Percentiles rank a stretch among this genome's conserved stretches.
phyloP scores from a whole-genome alignment of 2,797 vertebrate genomes.

The Sebastolobus altivelis region DNA sequence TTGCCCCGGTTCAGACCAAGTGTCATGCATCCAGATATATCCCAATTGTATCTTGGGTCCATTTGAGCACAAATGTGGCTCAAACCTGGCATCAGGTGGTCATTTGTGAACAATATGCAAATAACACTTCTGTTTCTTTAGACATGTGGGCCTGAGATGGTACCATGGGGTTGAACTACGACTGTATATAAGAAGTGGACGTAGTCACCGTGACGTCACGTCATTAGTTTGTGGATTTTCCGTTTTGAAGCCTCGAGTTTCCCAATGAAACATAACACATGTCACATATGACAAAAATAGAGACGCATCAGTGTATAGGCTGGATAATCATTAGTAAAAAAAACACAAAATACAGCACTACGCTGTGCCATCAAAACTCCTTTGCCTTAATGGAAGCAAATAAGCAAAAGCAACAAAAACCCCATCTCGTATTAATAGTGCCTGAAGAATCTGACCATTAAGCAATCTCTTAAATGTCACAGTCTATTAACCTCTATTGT shows the following conservation, averaged over 20 bases:
- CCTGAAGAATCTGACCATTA: conserved; percentile 53
- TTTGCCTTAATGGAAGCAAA: conserved; percentile 16
- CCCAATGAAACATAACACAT: background rate
- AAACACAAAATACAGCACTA: background rate
- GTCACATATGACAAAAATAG: background rate
- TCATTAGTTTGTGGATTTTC: no score
- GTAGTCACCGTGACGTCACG: no score
- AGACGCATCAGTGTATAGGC: background rate
- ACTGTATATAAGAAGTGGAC: background rate
- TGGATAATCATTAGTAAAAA: conserved; percentile 5
- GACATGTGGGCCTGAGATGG: background rate
- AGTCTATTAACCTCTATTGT: conserved; percentile 58
- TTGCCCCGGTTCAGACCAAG: conserved; percentile 19
- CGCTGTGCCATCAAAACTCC: conserved; percentile 7
- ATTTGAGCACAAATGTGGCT: conserved; percentile 29
- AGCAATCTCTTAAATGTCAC: conserved; percentile 63
- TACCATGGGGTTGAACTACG: background rate
- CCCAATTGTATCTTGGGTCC: background rate
- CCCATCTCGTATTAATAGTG: conserved; percentile 17
- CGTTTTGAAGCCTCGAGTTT: background rate
- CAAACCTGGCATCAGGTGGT: background rate
- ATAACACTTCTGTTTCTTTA: background rate
- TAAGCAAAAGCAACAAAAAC: conserved; percentile 37
- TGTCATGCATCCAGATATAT: conserved; percentile 37
- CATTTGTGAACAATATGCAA: background rate